Percentiles rank a stretch among this genome's conserved stretches.
Evolutionary conservation across 2,797 vertebrate species (phyloP).

Genomic region (Leptatherina wallacei): DNA sequence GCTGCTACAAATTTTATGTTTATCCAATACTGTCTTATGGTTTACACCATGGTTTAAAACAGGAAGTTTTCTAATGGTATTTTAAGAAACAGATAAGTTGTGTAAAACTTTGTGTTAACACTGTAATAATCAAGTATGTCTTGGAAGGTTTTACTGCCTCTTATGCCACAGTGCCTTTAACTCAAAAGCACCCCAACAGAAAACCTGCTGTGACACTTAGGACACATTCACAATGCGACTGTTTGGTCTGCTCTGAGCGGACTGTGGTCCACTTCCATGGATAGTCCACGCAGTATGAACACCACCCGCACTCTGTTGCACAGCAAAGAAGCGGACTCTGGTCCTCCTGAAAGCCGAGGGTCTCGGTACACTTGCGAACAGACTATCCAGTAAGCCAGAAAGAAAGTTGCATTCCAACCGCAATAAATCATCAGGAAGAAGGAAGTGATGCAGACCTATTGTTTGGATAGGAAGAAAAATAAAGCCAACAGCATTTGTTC

Average conservation of each 20-base stretch:
- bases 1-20: neutral
- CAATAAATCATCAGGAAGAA: too few relatives aligned
- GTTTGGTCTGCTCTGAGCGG: too few relatives aligned
- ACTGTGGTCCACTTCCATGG: neutral
- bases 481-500: too few relatives aligned
- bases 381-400: too few relatives aligned
- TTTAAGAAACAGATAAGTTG: neutral
- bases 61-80: neutral
- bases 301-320: too few relatives aligned
- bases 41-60: neutral
- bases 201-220: neutral
- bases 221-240: too few relatives aligned
- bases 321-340: too few relatives aligned
- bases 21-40: neutral
- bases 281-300: neutral
- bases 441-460: too few relatives aligned
- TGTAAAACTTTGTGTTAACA: neutral
- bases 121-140: neutral
- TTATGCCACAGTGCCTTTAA: neutral
- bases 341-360: too few relatives aligned
- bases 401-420: too few relatives aligned
- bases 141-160: neutral
- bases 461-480: too few relatives aligned
- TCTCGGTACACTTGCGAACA: too few relatives aligned
- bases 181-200: neutral